Percentiles rank a stretch among this genome's conserved stretches.
These are phyloP conservation scores for Holacanthella duospinosa DNA, from an alignment of 2,888 invertebrate species.

Conservation along the genomic window DNA sequence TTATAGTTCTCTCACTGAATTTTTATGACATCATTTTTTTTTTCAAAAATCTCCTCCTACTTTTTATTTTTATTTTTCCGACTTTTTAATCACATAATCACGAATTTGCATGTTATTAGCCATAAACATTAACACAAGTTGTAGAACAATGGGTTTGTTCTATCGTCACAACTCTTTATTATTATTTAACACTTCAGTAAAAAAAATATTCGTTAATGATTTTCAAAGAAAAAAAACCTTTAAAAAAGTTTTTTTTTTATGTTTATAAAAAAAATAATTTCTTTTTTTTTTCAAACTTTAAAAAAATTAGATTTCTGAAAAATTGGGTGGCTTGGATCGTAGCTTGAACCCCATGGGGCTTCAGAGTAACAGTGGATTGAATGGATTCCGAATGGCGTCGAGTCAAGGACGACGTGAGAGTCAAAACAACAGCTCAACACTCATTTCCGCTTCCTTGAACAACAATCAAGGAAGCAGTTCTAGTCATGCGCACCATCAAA, in stretches of 20 bases:
- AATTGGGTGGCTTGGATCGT: background rate
- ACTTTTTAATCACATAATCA: constrained; percentile 6
- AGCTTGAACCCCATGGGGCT: background rate
- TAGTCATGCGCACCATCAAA: background rate
- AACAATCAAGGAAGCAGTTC: constrained; percentile 13
- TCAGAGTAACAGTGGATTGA: background rate
- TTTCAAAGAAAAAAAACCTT: too few species aligned
- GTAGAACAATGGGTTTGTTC: too few species aligned
- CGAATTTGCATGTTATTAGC: background rate
- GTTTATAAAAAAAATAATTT: too few species aligned
- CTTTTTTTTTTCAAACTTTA: too few species aligned
- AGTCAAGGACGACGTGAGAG: background rate
- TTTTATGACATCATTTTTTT: background rate
- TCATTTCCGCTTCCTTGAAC: background rate
- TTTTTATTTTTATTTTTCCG: background rate
- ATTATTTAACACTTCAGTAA: too few species aligned
- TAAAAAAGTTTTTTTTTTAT: too few species aligned
- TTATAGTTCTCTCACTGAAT: background rate
- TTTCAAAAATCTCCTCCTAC: background rate
- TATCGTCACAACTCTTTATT: too few species aligned
- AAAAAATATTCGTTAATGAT: too few species aligned
- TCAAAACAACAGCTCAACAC: background rate
- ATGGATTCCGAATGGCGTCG: background rate
- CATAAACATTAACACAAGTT: background rate
- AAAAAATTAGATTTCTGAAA: background rate